Base-by-base conservation (phyloP, 2,113 vertebrate species). In the Syngnathus typhle region DNA sequence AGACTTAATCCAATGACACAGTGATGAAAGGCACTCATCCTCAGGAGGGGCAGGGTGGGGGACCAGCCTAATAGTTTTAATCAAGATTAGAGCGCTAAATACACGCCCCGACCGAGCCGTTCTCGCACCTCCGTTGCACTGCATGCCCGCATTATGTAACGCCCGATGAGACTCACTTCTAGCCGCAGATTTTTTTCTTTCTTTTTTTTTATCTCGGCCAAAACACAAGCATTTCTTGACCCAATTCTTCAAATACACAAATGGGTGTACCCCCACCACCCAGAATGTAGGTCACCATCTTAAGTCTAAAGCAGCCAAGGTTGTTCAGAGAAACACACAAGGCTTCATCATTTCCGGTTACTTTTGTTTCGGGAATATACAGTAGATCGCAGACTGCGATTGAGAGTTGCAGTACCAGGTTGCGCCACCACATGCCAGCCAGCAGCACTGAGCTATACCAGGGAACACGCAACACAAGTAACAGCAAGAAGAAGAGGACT, bases 171-270 rank as follows among this genome's bases (percentile, higher is more conserved):
- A 11, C 52, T 64, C 68, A 38, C 51, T 37, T 47, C 61, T 43
- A 49, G 58, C 27, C 54, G 49, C 39, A 68, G 58, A 64, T 55
- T 27, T 32, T 56, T 63, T 23, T 51, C 38, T 51, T n/a, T 51
- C 9, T n/a, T 18, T 49, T 49, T 19, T 47, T 19, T 2, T 8
- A 5, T 8, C 19, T 19, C 7, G 58, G 46, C 23, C n/a, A 21
- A 64, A 36, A 61, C 27, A 62, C 23, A 49, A 54, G 46, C 36
- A 18, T 65, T 54, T 72, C 65, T 54, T 60, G 61, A 60, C 66
- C 70, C 32, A 68, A 54, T 60, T 68, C 49, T 71, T 32, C 61
- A 37, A 72, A 66, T 18, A 67, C 19, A 37, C 13, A 46, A 36
- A 54, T 27, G 6, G 43, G 18, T 43, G 27, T 23, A 65, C 52